Percentiles rank a stretch among this genome's conserved stretches.
phyloP scores from a whole-genome alignment of 2,797 vertebrate genomes.

The Podargus strigoides region DNA sequence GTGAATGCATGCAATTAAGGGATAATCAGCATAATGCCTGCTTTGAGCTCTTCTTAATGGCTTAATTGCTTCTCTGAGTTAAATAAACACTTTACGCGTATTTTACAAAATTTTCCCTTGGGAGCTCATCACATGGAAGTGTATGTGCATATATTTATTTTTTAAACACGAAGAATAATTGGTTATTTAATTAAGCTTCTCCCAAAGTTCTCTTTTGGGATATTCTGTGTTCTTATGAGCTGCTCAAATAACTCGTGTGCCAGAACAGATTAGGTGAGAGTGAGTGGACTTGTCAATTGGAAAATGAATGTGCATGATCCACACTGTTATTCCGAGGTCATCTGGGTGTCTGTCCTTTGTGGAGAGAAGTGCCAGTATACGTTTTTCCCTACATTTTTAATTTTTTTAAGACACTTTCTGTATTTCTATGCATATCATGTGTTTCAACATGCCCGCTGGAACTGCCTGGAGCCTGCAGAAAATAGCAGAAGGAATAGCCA shows the following conservation, averaged over 20 bases:
- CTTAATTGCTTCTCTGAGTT: conserved; percentile 56
- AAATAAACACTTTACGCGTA: conserved; percentile 35
- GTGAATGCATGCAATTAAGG: conserved; percentile 16
- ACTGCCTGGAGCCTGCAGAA: neutral
- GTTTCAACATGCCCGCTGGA: fast-evolving
- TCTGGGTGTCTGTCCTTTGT: neutral
- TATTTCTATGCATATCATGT: fast-evolving
- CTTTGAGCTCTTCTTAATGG: conserved; percentile 42
- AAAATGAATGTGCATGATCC: neutral
- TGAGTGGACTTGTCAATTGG: neutral
- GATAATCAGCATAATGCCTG: conserved; percentile 51
- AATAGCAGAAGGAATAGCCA: neutral
- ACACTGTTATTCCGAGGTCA: neutral
- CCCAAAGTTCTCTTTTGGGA: conserved; percentile 4
- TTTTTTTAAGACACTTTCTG: neutral
- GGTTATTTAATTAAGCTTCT: conserved; percentile 18
- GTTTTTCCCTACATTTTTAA: neutral
- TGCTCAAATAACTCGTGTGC: neutral
- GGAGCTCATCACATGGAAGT: neutral
- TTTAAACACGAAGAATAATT: neutral
- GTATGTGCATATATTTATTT: neutral
- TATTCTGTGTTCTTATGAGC: neutral
- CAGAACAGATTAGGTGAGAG: neutral
- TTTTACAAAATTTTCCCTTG: conserved; percentile 15
- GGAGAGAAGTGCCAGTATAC: neutral